A percentile compares a stretch with the other conserved stretches of the same genome.
These are phyloP conservation scores for Genyomyrus donnyi DNA, from an alignment of 2,113 vertebrate genomes.

Conservation along the genomic window DNA sequence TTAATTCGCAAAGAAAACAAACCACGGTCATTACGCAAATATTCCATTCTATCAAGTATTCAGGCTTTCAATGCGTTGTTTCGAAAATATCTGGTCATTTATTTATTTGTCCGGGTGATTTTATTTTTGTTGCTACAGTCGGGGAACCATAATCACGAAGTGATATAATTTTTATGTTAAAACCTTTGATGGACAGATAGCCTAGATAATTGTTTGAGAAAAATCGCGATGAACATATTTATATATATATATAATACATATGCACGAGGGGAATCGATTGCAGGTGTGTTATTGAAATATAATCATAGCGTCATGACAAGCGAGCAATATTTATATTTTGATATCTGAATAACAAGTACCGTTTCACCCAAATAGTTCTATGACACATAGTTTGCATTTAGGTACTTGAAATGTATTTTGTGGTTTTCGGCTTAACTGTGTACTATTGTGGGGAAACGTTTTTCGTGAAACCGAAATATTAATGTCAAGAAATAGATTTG, in stretches of 20 bases:
- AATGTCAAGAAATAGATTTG: neutral
- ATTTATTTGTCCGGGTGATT: neutral
- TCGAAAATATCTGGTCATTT: neutral
- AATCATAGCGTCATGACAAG: neutral
- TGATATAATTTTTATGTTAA: neutral
- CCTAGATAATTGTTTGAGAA: neutral
- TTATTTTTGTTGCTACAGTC: neutral
- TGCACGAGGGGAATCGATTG: neutral
- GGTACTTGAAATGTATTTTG: neutral
- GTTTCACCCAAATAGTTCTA: neutral
- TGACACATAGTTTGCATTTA: neutral
- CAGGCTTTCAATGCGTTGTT: neutral
- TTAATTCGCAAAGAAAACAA: neutral
- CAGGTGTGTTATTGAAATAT: neutral
- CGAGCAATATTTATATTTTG: neutral
- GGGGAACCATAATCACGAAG: neutral
- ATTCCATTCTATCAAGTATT: neutral
- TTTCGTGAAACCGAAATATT: neutral
- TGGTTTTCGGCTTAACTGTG: neutral
- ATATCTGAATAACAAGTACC: neutral
- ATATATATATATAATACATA: neutral
- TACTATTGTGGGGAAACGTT: neutral
- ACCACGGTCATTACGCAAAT: neutral
- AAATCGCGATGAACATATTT: neutral
- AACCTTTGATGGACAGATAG: neutral